A percentile compares a stretch with the other conserved stretches of the same genome.
phyloP scores from a whole-genome alignment of 2,888 invertebrate species.

The Calliopum simillimum region DNA sequence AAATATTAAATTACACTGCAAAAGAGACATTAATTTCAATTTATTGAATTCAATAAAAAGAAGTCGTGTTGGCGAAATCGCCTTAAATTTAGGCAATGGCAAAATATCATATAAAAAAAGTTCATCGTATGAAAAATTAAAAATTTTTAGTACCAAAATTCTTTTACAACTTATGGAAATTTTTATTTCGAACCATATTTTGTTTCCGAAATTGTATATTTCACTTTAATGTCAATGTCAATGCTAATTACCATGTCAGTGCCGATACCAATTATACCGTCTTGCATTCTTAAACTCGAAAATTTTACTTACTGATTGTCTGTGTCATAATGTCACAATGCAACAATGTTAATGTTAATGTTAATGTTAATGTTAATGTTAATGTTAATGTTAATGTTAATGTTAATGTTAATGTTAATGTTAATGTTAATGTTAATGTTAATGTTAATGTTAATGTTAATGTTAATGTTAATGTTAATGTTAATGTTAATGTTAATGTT shows the following conservation, averaged over 20 bases:
- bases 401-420: background rate
- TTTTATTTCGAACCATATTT: no score
- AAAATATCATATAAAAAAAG: no score
- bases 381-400: background rate
- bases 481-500: background rate
- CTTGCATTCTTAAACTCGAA: no score
- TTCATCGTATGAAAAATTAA: no score
- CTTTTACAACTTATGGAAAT: no score
- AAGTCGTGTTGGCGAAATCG: no score
- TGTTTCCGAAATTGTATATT: no score
- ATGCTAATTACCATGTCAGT: background rate
- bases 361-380: background rate
- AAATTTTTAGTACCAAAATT: no score
- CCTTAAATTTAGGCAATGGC: no score
- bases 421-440: background rate
- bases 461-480: background rate
- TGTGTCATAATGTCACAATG: background rate
- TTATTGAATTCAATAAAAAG: no score
- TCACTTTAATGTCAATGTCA: background rate
- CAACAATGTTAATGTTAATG: background rate
- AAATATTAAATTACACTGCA: no score
- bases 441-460: background rate
- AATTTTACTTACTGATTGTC: background rate
- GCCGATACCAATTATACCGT: background rate
- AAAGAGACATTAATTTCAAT: no score